Evolutionary conservation across 2,888 invertebrate species (phyloP), one percentile per base, ranked within the genome.

Genomic region (Drosophila anceps): DNA sequence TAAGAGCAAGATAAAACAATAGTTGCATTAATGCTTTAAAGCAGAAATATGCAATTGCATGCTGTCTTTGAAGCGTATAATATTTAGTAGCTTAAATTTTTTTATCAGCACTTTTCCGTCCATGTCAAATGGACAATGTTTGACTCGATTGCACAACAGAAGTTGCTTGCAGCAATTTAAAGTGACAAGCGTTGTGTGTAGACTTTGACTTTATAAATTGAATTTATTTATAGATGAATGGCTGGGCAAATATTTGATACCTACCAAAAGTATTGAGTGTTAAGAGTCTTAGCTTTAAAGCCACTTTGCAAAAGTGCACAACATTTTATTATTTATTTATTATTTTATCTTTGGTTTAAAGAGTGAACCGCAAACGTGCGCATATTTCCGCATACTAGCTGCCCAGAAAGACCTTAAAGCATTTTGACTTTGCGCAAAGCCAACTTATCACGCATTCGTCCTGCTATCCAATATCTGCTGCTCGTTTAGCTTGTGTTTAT

Each of bases 381-480:
- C 6, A 31, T n/a, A 48, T 39, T 48, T 6, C 10, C n/a, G 15
- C 18, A n/a, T 39, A 33, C 4, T 5, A 18, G 15, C 39, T 15
- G 5, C 12, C 7, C 18, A 27, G 20, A 24, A 54, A 24, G 33
- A 13, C 39, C 27, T 46, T 31, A 35, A 58, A 61, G 35, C 31
- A 51, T 43, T 44, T 41, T 43, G 53, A 58, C 31, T 64, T 55
- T 50, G 46, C 29, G 31, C 46, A 50, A 48, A 44, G 27, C 46
- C 39, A 43, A 37, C 54, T 71, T 68, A 82, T 82, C 73, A 77
- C 74, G 59, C 75, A 80, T 80, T 69, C 75, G 65, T 58, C 77
- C 69, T 51, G 81, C 75, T 74, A 63, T 72, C 80, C 59, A 54
- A 67, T 66, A 51, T 67, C 50, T 57, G 46, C 43, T 53, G 65